Evolutionary conservation across 1,140 invertebrate genomes (phyloP), one percentile per base, ranked within the genome.

Genomic region (Cherax destructor): DNA sequence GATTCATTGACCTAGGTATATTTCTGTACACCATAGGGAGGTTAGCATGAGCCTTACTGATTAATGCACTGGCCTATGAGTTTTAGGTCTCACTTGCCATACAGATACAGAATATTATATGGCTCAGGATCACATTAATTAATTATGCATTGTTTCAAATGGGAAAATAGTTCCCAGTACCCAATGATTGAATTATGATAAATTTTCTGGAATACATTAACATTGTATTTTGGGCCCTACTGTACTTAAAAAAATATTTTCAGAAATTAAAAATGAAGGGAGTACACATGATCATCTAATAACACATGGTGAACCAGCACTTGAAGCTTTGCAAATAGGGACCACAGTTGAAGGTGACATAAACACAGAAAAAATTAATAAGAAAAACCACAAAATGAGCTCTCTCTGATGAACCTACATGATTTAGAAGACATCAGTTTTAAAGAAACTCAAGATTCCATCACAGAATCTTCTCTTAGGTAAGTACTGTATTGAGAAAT

Each of bases 391-490:
- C 6, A 10, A 74, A 10, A 74, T 9, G 24, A 30, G 69, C 69
- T 74, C 9, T 74, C 69, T 30, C 4, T 77, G 6, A 47, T 77
- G 16, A 86, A 83, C 13, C 78, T 49, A 1, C 86, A 81, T 30
- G 79, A 88, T 50, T 30, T 56, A 49, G 79, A 47, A 52, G 79
- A 88, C 21, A 81, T 13, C 61, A 80, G 78, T 69, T 88, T 74
- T 30, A 88, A 81, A 52, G 86, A 88, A 49, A 81, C 86, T 30
- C 78, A 81, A 65, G 86, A 88, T 56, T 88, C 86, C 21, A 49
- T 88, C 61, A 88, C 86, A 24, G 86, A 88, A 80, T 88, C 86
- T 18, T 88, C 86, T 16, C 79, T 88, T 18, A 88, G 86, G 86
- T 81, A 13, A 85, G 83, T 85, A 11, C 9, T 65, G 83, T 85